Percentiles rank a stretch among this genome's conserved stretches.
phyloP scores from a whole-genome alignment of 2,888 invertebrate genomes.

The Thalpophila matura region DNA sequence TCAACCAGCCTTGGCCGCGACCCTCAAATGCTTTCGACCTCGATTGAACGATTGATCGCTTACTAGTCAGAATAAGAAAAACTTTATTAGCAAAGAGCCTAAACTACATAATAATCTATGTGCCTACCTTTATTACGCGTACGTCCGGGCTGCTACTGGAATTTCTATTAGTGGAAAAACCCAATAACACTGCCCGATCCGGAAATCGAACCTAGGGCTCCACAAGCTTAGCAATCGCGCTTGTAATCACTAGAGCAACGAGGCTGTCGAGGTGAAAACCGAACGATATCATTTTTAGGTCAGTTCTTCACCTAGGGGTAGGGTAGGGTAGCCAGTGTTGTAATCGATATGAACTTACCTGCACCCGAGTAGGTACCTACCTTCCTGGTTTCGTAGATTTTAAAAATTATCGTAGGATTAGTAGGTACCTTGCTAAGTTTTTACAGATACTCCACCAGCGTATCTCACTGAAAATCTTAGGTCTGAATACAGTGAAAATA shows the following conservation, averaged over 20 bases:
- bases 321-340: slow-evolving; percentile 4
- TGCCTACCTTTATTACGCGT: not conserved
- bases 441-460: too few relatives aligned
- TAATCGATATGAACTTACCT: too few relatives aligned
- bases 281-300: slow-evolving; percentile 1
- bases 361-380: not conserved
- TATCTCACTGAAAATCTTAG: too few relatives aligned
- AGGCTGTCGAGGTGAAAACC: slow-evolving; percentile 23
- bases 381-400: too few relatives aligned
- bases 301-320: slow-evolving; percentile 14
- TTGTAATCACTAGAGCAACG: too few relatives aligned
- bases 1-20: slow-evolving; percentile 66
- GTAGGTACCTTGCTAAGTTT: not conserved
- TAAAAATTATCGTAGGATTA: not conserved
- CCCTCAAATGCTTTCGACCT: slow-evolving; percentile 60
- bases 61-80: slow-evolving; percentile 46
- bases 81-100: slow-evolving; percentile 29
- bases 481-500: too few relatives aligned
- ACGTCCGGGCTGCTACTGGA: not conserved
- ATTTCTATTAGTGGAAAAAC: too few relatives aligned
- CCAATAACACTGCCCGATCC: too few relatives aligned
- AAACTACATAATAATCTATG: slow-evolving; percentile 23
- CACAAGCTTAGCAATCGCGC: too few relatives aligned
- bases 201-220: too few relatives aligned
- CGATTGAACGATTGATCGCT: slow-evolving; percentile 56